These are phyloP conservation scores for Prochilodus magdalenae DNA, from an alignment of 2,113 vertebrate species.

Conservation along the genomic window DNA sequence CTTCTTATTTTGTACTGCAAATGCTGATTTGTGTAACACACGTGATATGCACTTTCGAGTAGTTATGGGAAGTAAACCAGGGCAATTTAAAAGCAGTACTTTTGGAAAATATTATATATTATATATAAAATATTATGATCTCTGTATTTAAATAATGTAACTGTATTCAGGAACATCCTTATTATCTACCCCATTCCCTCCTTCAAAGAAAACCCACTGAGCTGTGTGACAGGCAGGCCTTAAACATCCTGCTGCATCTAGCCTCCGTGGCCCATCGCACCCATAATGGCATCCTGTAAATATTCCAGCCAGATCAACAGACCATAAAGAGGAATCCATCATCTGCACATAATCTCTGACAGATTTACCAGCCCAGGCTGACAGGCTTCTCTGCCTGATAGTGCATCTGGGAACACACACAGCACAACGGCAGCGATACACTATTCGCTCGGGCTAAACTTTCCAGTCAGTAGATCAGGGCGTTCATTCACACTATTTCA, in stretches of 20 bases:
- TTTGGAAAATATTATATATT: too few species aligned
- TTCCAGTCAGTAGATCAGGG: slow-evolving; percentile 33
- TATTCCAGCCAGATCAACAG: slow-evolving; percentile 68
- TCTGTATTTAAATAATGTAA: not conserved
- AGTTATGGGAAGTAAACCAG: too few species aligned
- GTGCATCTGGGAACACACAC: slow-evolving; percentile 50
- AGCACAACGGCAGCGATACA: not conserved
- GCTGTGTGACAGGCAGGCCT: slow-evolving; percentile 33
- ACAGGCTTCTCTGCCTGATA: slow-evolving; percentile 60
- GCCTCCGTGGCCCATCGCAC: slow-evolving; percentile 27
- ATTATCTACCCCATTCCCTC: not conserved
- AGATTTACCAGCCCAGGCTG: slow-evolving; percentile 66
- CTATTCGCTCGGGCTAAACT: not conserved
- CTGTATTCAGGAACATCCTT: not conserved
- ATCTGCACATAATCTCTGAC: slow-evolving; percentile 69
- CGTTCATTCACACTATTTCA: not conserved
- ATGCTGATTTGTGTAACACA: too few species aligned
- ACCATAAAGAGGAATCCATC: slow-evolving; percentile 73
- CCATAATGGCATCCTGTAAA: slow-evolving; percentile 61
- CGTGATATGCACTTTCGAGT: too few species aligned
- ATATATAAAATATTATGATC: not conserved
- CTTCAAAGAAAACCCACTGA: slow-evolving; percentile 20
- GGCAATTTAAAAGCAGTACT: too few species aligned
- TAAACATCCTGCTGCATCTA: slow-evolving; percentile 46
- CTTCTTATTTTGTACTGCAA: too few species aligned